These are phyloP conservation scores for Drosophila cognata DNA, from an alignment of 2,888 invertebrate species.

Conservation along the genomic window DNA sequence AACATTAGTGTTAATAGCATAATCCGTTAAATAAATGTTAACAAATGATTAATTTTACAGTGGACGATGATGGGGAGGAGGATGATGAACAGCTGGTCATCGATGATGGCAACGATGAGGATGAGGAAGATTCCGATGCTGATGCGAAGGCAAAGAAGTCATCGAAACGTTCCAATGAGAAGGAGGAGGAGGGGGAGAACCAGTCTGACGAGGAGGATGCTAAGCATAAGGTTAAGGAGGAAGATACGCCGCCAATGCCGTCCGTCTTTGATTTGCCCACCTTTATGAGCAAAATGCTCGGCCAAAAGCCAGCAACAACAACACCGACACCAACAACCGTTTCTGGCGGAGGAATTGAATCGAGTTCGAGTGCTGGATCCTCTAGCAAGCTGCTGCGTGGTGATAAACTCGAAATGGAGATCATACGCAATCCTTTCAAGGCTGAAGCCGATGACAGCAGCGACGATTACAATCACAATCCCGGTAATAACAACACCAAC, in stretches of 20 bases:
- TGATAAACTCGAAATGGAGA: slow-evolving; percentile 30
- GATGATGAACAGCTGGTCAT: slow-evolving; percentile 85
- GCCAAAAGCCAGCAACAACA: slow-evolving; percentile 20
- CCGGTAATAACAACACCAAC: slow-evolving; percentile 7
- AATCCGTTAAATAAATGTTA: neutral
- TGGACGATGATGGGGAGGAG: slow-evolving; percentile 86
- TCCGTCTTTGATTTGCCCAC: slow-evolving; percentile 71
- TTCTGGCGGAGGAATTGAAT: neutral
- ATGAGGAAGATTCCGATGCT: slow-evolving; percentile 61
- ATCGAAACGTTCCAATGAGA: slow-evolving; percentile 16
- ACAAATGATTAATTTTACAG: slow-evolving; percentile 60
- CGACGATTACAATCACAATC: slow-evolving; percentile 1
- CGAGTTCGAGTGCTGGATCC: neutral
- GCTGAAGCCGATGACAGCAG: slow-evolving; percentile 33
- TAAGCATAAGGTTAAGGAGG: slow-evolving; percentile 16
- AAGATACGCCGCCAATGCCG: slow-evolving; percentile 53
- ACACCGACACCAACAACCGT: neutral
- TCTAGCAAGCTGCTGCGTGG: slow-evolving; percentile 45
- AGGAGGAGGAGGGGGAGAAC: slow-evolving; percentile 15
- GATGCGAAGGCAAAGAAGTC: slow-evolving; percentile 40
- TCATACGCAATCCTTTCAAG: slow-evolving; percentile 74
- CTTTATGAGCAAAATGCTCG: slow-evolving; percentile 67
- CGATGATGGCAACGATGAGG: slow-evolving; percentile 82
- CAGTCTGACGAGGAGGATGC: slow-evolving; percentile 3
- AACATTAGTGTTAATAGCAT: neutral